These are phyloP conservation scores for Smithornis capensis DNA, from an alignment of 2,113 vertebrate genomes.

Conservation along the genomic window DNA sequence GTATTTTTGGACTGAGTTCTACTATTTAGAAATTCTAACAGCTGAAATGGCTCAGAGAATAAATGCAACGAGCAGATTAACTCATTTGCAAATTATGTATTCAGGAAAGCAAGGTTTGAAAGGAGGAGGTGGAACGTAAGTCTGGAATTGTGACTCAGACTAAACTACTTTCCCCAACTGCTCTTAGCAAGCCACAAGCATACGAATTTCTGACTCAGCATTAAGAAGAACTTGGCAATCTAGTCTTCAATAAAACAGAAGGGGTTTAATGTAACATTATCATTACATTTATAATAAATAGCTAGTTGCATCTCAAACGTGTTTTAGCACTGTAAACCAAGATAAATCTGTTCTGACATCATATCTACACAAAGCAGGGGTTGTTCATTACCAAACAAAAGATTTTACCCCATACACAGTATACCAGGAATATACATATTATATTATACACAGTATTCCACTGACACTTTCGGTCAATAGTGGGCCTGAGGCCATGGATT, in stretches of 20 bases:
- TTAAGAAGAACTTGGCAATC: not conserved
- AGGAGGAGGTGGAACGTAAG: conserved; percentile 24
- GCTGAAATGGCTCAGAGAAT: not conserved
- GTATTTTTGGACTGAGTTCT: not conserved
- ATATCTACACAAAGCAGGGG: not conserved
- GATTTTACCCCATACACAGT: not conserved
- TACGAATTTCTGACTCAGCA: conserved; percentile 12
- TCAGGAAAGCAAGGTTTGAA: conserved; percentile 15
- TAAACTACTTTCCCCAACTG: not conserved
- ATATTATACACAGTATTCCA: too few relatives aligned
- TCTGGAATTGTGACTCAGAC: conserved; percentile 17
- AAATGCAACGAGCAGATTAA: not conserved
- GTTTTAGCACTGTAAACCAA: not conserved
- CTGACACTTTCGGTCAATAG: not conserved
- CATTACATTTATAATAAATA: not conserved
- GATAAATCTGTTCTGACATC: not conserved
- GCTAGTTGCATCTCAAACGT: not conserved
- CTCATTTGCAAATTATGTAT: conserved; percentile 8
- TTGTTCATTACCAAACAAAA: not conserved
- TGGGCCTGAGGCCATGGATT: not conserved
- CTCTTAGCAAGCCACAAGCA: not conserved
- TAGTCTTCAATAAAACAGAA: not conserved
- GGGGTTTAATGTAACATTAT: not conserved
- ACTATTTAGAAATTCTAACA: not conserved
- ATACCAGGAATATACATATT: not conserved